Conservation (phyloP, 2,888 invertebrate genomes). For the Chesias legatella region DNA sequence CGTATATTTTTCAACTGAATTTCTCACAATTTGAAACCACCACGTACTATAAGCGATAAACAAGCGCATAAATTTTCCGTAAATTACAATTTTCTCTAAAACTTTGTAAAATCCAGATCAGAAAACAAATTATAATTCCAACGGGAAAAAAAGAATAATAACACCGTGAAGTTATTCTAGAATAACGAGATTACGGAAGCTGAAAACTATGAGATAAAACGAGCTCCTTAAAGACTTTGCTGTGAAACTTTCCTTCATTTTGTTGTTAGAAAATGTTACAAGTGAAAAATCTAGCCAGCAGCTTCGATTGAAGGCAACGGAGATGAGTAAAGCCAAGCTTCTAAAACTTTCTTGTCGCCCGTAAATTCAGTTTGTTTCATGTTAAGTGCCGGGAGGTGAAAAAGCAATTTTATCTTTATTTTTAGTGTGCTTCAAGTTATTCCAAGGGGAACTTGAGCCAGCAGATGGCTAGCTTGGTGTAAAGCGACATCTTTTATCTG, state of each 20-base stretch:
- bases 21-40: too few relatives aligned
- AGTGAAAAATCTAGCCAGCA: slow-evolving; percentile 10
- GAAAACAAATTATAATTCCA: slow-evolving; percentile 4
- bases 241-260: slow-evolving; percentile 18
- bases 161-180: slow-evolving; percentile 19
- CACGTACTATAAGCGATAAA: too few relatives aligned
- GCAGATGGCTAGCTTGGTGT: too few relatives aligned
- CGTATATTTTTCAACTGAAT: too few relatives aligned
- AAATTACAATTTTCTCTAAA: too few relatives aligned
- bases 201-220: slow-evolving; percentile 23
- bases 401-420: background rate
- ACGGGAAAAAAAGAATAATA: slow-evolving; percentile 13
- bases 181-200: slow-evolving; percentile 18
- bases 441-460: too few relatives aligned
- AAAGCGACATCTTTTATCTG: too few relatives aligned
- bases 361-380: background rate
- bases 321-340: background rate
- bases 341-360: background rate
- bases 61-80: too few relatives aligned
- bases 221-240: slow-evolving; percentile 17
- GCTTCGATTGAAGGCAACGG: slow-evolving; percentile 1
- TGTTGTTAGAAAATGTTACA: slow-evolving; percentile 14
- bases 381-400: background rate
- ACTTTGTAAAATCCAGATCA: too few relatives aligned
- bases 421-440: background rate